Evolutionary conservation across 2,888 invertebrate species (phyloP), one percentile per base, ranked within the genome.

Genomic region (Heliconius ismenius): DNA sequence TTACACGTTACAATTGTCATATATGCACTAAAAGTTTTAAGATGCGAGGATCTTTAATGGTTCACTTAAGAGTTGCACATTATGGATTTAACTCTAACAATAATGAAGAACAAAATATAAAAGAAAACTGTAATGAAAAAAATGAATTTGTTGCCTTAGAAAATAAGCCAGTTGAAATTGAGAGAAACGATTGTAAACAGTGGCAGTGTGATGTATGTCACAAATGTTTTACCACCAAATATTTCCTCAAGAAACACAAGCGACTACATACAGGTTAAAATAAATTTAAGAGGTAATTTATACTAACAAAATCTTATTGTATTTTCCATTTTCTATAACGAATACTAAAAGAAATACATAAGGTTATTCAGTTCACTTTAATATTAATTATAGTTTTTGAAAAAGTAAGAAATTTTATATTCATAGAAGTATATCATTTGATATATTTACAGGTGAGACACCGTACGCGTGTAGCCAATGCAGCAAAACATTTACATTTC

Each of bases 201-300:
- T 98, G 97, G 97, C 96, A 97, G 86, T 98, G 98, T 86, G 97
- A 97, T 84, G 96, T 97, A 67, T 98, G 98, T 89, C 95, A 95
- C 76, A 98, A 98, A 93, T 95, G 96, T 89, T 98, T 98, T 86
- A 98, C 98, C 0, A 98, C 98, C 2, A 98, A 98, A 90, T 98
- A 98, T 92, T 98, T 98, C 86, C 91, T 98, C 81, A 98, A 97
- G 91, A 98, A 98, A 90, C 98, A 98, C 88, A 97, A 97, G 90
- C 95, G 98, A 82, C 94, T 98, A 79, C 98, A 98, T 89, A 97
- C 97, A 90, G 97, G 97, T 96, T 92, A 93, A 89, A 89, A 88
- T 81, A 90, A 84, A 81, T 75, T 72, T 72, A 64, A 70, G 70
- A 72, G 72, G 70, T 76, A 76, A 72, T 60, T 72, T 72, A 73